These are phyloP conservation scores for Fulmarus glacialis DNA, from an alignment of 2,113 vertebrate genomes.

Conservation along the genomic window DNA sequence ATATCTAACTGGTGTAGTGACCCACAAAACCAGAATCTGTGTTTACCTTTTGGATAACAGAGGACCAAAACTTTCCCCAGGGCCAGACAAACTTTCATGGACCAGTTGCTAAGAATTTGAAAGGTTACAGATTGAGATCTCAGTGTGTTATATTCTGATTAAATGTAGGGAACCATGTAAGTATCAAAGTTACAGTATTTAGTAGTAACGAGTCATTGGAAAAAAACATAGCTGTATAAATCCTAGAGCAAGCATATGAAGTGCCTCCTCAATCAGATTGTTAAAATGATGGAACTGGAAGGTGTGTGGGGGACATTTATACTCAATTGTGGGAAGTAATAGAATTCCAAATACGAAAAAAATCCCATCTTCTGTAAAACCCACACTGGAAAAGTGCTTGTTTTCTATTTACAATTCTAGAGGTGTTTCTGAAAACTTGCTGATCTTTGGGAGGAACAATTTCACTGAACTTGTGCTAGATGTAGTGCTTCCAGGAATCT, in stretches of 20 bases:
- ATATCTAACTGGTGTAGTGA: neutral
- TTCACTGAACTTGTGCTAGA: slow-evolving; percentile 16
- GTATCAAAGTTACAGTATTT: neutral
- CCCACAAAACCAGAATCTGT: neutral
- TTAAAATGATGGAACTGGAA: neutral
- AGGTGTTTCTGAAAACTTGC: neutral
- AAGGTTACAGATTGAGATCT: neutral
- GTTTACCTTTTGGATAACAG: neutral
- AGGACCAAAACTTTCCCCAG: neutral
- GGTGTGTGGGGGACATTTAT: neutral
- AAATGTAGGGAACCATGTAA: neutral
- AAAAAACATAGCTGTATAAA: neutral
- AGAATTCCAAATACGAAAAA: neutral
- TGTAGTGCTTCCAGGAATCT: slow-evolving; percentile 19
- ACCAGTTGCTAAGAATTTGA: neutral
- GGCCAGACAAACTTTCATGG: neutral
- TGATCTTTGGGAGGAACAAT: neutral
- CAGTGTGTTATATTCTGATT: neutral
- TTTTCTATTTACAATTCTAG: neutral
- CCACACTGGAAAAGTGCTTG: neutral
- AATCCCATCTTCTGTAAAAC: neutral
- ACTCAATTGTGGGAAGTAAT: neutral
- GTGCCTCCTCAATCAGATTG: neutral
- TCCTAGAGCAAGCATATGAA: neutral
- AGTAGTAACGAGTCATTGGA: neutral